Evolutionary conservation across 1,140 invertebrate species (phyloP).

Genomic region (Megalopta genalis): DNA sequence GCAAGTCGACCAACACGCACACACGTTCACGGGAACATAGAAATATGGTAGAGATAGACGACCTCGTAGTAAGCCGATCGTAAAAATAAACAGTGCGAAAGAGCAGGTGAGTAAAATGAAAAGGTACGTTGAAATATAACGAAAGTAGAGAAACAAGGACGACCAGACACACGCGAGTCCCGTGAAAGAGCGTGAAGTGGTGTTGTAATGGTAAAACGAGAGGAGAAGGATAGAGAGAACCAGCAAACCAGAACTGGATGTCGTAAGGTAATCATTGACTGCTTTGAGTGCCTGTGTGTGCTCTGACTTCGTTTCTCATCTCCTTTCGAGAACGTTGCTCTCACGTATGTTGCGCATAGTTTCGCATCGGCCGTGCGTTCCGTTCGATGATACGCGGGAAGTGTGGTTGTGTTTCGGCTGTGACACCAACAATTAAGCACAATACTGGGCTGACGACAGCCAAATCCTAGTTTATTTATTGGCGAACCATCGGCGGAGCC

Average conservation of each 20-base stretch:
- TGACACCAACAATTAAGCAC: not conserved
- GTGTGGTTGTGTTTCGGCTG: slow-evolving; percentile 2
- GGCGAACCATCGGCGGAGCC: not conserved
- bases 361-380: not conserved
- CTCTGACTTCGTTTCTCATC: slow-evolving; percentile 40
- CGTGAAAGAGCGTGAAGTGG: slow-evolving; percentile 18
- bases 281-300: slow-evolving; percentile 45
- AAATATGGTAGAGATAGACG: slow-evolving; percentile 18
- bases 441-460: slow-evolving; percentile 2
- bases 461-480: slow-evolving; percentile 14
- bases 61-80: slow-evolving; percentile 16
- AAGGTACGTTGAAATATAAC: not conserved
- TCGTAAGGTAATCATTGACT: slow-evolving; percentile 53
- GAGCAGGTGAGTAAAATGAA: not conserved
- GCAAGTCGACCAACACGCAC: not conserved
- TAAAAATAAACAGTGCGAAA: slow-evolving; percentile 43
- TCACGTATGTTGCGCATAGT: slow-evolving; percentile 10
- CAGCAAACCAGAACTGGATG: slow-evolving; percentile 46
- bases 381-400: slow-evolving; percentile 11
- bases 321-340: not conserved
- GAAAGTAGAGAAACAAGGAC: slow-evolving; percentile 25
- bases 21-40: too few species aligned
- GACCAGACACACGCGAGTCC: not conserved
- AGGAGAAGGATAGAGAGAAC: slow-evolving; percentile 34
- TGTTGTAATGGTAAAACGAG: slow-evolving; percentile 12